Base-by-base conservation (phyloP, 2,888 invertebrate genomes). In the Amaurobius ferox region DNA sequence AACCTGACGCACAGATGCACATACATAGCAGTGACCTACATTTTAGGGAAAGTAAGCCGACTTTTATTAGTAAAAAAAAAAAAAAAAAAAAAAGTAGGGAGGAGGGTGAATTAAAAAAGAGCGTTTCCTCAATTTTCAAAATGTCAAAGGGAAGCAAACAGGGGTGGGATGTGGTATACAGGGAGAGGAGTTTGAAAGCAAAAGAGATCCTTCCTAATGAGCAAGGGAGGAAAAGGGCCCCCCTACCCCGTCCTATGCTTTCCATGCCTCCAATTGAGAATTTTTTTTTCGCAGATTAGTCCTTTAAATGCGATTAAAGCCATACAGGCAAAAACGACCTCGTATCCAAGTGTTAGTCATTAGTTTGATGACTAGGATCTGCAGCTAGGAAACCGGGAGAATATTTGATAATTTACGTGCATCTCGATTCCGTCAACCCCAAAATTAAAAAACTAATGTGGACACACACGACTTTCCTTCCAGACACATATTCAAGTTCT, bases 1-100 rank as follows among this genome's bases (percentile, higher is more conserved):
- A 55, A 55, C 55, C 55, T 55, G 55, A 55, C 55, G 23, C 55
- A 55, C 23, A n/a, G 23, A 55, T n/a, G 23, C 23, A 23, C 55
- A 55, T 23, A 23, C 55, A n/a, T 1, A 55, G 23, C 55, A 55
- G 55, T 55, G 55, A 55, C 55, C 55, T 55, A 55, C 55, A 55
- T 55, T 55, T 55, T 5, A n/a, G 23, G 55, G 23, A 5, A 23
- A 23, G 55, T 3, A 23, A 16, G 2, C 16, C n/a, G 6, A 7
- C n/a, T 16, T 44, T 44, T 35, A 35, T 16, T 16, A 2, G 16
- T 44, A 44, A 44, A 16, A 35, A 35, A 35, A 35, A 7, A 35
- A 35, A 35, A 35, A 35, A 35, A n/a, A 13, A n/a, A 44, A n/a
- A 13, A 13, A 44, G n/a, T n/a, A 16, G n/a, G n/a, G 2, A 11